Conservation (phyloP, 1,140 invertebrate genomes). For the Polypedilum pembai region DNA sequence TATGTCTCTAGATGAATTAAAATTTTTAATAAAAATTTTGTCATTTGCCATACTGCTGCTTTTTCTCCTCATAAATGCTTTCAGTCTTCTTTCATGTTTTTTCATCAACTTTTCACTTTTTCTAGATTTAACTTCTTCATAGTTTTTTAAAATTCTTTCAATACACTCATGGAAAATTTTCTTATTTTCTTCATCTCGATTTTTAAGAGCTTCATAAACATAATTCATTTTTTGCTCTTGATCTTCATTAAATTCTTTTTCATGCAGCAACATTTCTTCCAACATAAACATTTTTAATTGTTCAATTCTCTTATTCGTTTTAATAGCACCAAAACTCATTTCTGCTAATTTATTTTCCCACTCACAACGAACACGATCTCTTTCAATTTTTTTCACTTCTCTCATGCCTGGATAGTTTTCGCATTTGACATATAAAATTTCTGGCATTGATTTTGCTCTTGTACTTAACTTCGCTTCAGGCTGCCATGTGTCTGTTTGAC, state of each 20-base stretch:
- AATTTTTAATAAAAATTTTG: background rate
- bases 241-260: background rate
- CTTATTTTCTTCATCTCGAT: background rate
- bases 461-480: background rate
- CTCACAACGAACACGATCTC: background rate
- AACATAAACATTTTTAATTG: background rate
- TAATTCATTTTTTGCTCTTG: background rate
- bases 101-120: background rate
- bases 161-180: background rate
- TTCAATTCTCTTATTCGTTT: background rate
- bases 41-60: background rate
- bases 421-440: background rate
- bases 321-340: background rate
- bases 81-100: background rate
- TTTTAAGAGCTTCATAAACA: background rate
- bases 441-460: background rate
- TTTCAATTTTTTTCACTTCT: slow-evolving; percentile 1
- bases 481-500: background rate
- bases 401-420: background rate
- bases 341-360: background rate
- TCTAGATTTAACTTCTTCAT: background rate
- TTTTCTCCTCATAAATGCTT: background rate
- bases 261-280: background rate
- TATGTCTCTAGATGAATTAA: too few species aligned
- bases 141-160: background rate